Conservation (phyloP, 1,140 invertebrate species). For the Sminthurinus signatus region DNA sequence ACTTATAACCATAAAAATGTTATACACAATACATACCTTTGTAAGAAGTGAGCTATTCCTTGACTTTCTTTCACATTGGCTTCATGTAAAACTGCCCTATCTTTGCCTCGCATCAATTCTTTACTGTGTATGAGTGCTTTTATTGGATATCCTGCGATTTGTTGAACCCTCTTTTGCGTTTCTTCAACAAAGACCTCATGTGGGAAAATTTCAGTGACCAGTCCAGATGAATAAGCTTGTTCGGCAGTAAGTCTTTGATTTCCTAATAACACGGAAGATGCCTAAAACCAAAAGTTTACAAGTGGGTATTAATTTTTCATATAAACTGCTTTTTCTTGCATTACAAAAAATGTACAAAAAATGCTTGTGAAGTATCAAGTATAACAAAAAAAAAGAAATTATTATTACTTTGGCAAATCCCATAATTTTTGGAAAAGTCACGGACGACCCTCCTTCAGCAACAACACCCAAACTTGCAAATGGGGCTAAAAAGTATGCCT, state of each 20-base stretch:
- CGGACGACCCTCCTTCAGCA: conserved; percentile 56
- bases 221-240: conserved; percentile 62
- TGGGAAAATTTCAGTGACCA: conserved; percentile 64
- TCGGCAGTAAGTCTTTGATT: conserved; percentile 67
- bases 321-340: no score
- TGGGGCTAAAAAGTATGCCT: conserved; percentile 54
- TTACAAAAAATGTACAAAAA: no score
- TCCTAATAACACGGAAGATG: no score
- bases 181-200: conserved; percentile 53
- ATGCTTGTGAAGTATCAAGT: no score
- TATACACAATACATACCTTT: no score
- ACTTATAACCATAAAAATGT: no score
- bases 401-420: conserved; percentile 47
- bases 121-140: no score
- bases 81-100: conserved; percentile 47
- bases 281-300: no score
- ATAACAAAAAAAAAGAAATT: no score
- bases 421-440: conserved; percentile 56
- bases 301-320: no score
- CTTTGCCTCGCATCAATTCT: conserved; percentile 46
- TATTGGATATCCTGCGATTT: no score
- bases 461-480: conserved; percentile 54
- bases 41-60: background rate
- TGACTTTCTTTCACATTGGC: conserved; percentile 21
- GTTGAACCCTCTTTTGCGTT: no score